phyloP scores from a whole-genome alignment of 2,113 vertebrate species.

The Halcyon senegalensis region DNA sequence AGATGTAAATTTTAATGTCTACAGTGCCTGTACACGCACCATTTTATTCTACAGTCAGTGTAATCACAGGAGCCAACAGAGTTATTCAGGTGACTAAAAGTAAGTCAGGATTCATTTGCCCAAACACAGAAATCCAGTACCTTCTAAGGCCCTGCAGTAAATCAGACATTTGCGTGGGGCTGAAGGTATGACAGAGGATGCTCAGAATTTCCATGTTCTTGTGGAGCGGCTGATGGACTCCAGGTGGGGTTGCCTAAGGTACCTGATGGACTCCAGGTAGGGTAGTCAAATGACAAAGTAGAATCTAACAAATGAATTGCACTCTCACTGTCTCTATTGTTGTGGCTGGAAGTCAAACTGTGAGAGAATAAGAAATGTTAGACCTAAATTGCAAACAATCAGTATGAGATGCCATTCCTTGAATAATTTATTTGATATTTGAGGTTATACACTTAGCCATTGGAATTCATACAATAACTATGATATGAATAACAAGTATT shows the following conservation, averaged over 20 bases:
- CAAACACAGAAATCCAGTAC: background rate
- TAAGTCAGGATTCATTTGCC: background rate
- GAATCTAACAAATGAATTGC: background rate
- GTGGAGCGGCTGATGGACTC: background rate
- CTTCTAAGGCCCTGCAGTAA: background rate
- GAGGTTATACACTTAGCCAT: background rate
- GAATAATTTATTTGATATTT: background rate
- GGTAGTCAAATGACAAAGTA: background rate
- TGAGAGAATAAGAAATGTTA: background rate
- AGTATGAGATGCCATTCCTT: background rate
- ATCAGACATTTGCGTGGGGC: background rate
- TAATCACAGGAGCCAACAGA: background rate
- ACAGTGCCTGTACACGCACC: background rate
- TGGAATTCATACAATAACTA: background rate
- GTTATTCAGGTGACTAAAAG: background rate
- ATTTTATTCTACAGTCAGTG: background rate
- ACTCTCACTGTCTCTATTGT: background rate
- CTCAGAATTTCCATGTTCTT: background rate
- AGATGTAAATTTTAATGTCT: background rate
- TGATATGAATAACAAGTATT: background rate
- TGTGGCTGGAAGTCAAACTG: background rate
- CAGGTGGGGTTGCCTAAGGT: background rate
- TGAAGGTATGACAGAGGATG: background rate
- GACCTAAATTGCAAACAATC: background rate
- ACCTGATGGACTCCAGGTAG: too few relatives aligned